phyloP scores from a whole-genome alignment of 2,113 vertebrate genomes.

The Pavo muticus region DNA sequence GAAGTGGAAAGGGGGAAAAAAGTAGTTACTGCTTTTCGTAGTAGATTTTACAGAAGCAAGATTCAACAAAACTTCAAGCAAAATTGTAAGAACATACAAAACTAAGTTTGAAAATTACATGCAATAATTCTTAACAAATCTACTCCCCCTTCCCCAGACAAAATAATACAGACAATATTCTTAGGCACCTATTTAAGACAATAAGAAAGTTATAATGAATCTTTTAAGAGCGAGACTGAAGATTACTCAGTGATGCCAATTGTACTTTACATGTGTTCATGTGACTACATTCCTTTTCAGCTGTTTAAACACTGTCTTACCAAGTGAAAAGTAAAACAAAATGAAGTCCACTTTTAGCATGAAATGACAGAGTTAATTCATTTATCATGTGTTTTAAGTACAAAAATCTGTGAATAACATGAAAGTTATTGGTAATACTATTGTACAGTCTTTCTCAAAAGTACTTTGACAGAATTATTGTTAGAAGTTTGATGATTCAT shows the following conservation, averaged over 20 bases:
- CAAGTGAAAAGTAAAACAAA: not conserved
- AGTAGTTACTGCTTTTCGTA: not conserved
- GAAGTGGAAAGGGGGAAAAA: not conserved
- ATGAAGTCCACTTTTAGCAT: not conserved
- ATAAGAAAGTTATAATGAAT: not conserved
- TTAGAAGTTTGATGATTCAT: not conserved
- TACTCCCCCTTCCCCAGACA: rapidly evolving
- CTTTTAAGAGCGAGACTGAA: not conserved
- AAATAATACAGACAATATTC: not conserved
- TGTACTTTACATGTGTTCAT: not conserved
- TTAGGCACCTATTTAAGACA: not conserved
- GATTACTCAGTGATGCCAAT: not conserved
- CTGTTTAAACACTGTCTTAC: not conserved
- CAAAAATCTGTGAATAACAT: not conserved
- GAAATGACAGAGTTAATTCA: not conserved
- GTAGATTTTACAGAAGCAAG: not conserved
- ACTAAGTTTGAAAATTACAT: not conserved
- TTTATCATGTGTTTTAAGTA: not conserved
- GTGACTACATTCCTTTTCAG: not conserved
- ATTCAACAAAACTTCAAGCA: not conserved
- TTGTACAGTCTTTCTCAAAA: not conserved
- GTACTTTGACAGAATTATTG: not conserved
- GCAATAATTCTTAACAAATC: not conserved
- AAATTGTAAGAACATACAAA: not conserved
- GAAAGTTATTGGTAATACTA: not conserved